These are phyloP conservation scores for Bergia puertoricense DNA, from an alignment of 92 coral and sea anemone species.

Conservation along the genomic window DNA sequence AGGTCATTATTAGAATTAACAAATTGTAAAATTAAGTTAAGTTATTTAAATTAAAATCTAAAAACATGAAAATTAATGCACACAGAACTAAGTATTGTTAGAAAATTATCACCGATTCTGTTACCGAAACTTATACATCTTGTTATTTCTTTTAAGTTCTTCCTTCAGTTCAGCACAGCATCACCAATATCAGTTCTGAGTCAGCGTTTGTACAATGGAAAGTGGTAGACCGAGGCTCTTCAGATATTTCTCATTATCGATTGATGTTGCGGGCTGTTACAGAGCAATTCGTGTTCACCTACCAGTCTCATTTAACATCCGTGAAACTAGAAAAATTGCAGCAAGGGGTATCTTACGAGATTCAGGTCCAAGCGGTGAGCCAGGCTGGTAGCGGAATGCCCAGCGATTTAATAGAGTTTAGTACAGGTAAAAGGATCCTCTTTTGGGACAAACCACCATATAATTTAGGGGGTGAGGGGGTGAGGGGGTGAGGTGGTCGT, in stretches of 20 bases:
- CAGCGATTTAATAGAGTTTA: not conserved
- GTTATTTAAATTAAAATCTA: no score
- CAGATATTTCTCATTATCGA: not conserved
- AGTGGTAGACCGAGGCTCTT: not conserved
- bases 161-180: not conserved
- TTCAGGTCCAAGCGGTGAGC: conserved; percentile 23
- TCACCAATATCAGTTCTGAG: not conserved
- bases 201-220: conserved; percentile 15
- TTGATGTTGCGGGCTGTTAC: not conserved
- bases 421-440: conserved; percentile 8
- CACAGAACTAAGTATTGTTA: not conserved
- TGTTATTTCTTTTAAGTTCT: not conserved
- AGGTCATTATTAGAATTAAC: no score
- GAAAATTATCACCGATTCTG: no score
- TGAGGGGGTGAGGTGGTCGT: no score
- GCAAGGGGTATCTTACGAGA: not conserved
- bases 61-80: not conserved
- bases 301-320: not conserved
- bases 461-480: not conserved
- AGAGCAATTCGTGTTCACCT: not conserved
- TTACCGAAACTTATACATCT: not conserved
- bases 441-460: not conserved
- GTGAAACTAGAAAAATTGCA: conserved; percentile 8
- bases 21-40: no score
- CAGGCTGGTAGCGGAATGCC: conserved; percentile 21